Conservation (phyloP, 53 echinoderm and acorn worm genomes). For the Henricia sp. region DNA sequence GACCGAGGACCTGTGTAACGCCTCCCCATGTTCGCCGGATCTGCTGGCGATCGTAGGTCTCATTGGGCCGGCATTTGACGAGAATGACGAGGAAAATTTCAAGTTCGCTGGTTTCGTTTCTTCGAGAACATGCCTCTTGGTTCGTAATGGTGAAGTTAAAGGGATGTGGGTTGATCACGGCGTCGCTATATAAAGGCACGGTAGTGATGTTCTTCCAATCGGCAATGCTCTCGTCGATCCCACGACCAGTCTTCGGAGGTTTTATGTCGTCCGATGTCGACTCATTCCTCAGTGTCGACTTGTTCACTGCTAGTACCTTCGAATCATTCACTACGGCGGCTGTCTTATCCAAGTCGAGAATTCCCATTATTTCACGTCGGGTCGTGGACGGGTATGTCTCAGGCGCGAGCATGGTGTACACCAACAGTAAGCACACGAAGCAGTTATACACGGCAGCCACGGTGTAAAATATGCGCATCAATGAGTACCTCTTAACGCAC, state of each 20-base stretch:
- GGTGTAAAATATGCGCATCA: slow-evolving; percentile 29
- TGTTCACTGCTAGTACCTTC: neutral
- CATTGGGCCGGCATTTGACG: slow-evolving; percentile 40
- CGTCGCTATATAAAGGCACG: slow-evolving; percentile 20
- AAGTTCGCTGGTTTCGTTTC: neutral
- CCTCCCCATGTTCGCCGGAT: slow-evolving; percentile 55
- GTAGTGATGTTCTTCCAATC: slow-evolving; percentile 4
- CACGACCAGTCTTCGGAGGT: neutral
- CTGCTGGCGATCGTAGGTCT: slow-evolving; percentile 45
- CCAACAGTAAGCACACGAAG: slow-evolving; percentile 9
- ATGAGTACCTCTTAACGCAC: slow-evolving; percentile 6
- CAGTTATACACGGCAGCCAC: slow-evolving; percentile 6
- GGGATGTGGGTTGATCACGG: slow-evolving; percentile 43
- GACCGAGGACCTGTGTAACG: slow-evolving; percentile 17
- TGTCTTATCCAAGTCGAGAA: neutral
- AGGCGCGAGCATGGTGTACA: neutral
- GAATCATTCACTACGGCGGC: neutral
- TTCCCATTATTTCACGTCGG: too few relatives aligned
- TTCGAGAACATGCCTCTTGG: slow-evolving; percentile 16
- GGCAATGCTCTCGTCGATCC: neutral
- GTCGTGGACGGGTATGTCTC: neutral
- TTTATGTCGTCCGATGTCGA: neutral
- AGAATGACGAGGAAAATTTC: slow-evolving; percentile 52
- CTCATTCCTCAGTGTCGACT: neutral
- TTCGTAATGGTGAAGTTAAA: slow-evolving; percentile 51